A percentile compares a stretch with the other conserved stretches of the same genome.
Evolutionary conservation across 1,140 invertebrate genomes (phyloP).

Genomic region (Magallana angulata): DNA sequence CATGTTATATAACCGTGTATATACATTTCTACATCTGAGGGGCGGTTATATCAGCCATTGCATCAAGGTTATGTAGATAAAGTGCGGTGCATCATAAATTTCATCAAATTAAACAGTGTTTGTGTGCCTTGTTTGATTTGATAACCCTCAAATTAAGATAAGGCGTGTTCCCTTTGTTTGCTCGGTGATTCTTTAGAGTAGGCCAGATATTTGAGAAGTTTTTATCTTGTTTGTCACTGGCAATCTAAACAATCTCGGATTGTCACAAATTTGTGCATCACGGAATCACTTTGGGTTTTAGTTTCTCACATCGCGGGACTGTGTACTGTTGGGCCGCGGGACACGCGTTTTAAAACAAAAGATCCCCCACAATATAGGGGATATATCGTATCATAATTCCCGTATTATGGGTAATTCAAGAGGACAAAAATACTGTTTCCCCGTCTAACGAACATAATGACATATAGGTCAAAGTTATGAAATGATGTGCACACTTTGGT

Average conservation of each 20-base stretch:
- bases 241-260: slow-evolving; percentile 33
- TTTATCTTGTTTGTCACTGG: slow-evolving; percentile 36
- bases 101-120: slow-evolving; percentile 36
- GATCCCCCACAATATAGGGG: neutral
- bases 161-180: slow-evolving; percentile 34
- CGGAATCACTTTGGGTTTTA: slow-evolving; percentile 17
- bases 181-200: slow-evolving; percentile 17
- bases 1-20: slow-evolving; percentile 32
- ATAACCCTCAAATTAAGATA: slow-evolving; percentile 36
- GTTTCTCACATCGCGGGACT: slow-evolving; percentile 12
- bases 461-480: neutral
- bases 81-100: slow-evolving; percentile 35
- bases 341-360: slow-evolving; percentile 18
- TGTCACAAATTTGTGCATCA: slow-evolving; percentile 36
- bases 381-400: neutral
- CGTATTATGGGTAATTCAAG: neutral
- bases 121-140: slow-evolving; percentile 33
- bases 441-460: neutral
- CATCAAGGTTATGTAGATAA: slow-evolving; percentile 36
- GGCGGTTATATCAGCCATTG: slow-evolving; percentile 29
- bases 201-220: slow-evolving; percentile 33
- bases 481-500: neutral
- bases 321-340: neutral
- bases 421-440: neutral
- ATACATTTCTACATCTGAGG: slow-evolving; percentile 35